Evolutionary conservation across 2,113 vertebrate species (phyloP).

Genomic region (Prinia subflava): DNA sequence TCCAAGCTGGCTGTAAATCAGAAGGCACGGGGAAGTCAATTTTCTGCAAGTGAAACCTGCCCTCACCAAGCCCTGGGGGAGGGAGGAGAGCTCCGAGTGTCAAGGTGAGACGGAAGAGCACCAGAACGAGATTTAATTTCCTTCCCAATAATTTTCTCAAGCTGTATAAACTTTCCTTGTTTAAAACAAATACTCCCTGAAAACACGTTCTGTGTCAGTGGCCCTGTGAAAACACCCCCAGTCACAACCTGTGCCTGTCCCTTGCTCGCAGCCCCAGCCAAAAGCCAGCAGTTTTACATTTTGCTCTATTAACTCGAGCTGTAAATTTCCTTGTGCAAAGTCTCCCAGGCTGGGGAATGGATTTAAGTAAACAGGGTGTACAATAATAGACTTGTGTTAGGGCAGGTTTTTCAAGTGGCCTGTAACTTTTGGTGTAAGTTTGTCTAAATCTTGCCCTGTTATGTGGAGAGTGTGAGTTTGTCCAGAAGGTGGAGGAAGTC

Average conservation of each 20-base stretch:
- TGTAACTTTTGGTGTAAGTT: background rate
- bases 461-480: background rate
- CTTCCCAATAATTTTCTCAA: slow-evolving; percentile 73
- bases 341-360: slow-evolving; percentile 31
- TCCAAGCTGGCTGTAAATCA: background rate
- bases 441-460: slow-evolving; percentile 14
- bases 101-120: slow-evolving; percentile 62
- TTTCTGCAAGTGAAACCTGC: slow-evolving; percentile 28
- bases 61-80: slow-evolving; percentile 12
- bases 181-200: slow-evolving; percentile 68
- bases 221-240: slow-evolving; percentile 53
- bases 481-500: background rate
- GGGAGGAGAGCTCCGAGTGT: background rate
- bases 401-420: slow-evolving; percentile 47
- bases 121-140: slow-evolving; percentile 64
- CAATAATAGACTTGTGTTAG: slow-evolving; percentile 31
- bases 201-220: slow-evolving; percentile 57
- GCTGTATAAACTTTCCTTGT: slow-evolving; percentile 72
- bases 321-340: slow-evolving; percentile 44
- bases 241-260: slow-evolving; percentile 51
- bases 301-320: slow-evolving; percentile 35
- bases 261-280: slow-evolving; percentile 25
- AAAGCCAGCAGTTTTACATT: slow-evolving; percentile 53
- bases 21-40: background rate
- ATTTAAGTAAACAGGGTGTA: background rate